A percentile compares a stretch with the other conserved stretches of the same genome.
phyloP scores from a whole-genome alignment of 2,888 invertebrate species.

The Odontothrips loti region DNA sequence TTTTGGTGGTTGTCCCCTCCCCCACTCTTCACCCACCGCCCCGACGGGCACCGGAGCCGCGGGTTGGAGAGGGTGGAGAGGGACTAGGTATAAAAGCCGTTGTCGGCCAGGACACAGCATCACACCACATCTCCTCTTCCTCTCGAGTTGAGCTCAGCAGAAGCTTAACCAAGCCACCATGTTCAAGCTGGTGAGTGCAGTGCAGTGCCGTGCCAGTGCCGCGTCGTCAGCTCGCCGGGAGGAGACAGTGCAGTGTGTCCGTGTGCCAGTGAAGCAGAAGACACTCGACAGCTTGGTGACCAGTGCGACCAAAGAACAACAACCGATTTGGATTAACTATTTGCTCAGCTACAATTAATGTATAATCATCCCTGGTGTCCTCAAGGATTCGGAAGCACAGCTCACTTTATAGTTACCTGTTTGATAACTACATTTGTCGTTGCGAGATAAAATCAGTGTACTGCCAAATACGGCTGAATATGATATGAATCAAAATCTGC shows the following conservation, averaged over 20 bases:
- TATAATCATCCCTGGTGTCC: too few relatives aligned
- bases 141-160: neutral
- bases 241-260: neutral
- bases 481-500: too few relatives aligned
- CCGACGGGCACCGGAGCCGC: conserved; percentile 31
- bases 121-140: neutral
- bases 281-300: too few relatives aligned
- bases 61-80: conserved; percentile 40
- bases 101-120: conserved; percentile 15
- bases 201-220: conserved; percentile 1
- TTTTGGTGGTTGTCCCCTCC: conserved; percentile 40
- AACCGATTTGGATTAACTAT: too few relatives aligned
- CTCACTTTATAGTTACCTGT: too few relatives aligned
- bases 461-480: too few relatives aligned
- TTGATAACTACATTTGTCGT: too few relatives aligned
- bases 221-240: neutral
- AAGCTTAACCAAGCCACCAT: neutral
- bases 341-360: too few relatives aligned
- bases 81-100: conserved; percentile 4
- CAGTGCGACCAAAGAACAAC: too few relatives aligned
- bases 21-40: neutral
- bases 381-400: too few relatives aligned
- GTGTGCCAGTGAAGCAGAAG: too few relatives aligned
- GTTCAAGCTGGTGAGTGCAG: conserved; percentile 23
- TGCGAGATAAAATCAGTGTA: too few relatives aligned